Evolutionary conservation across 2,888 invertebrate species (phyloP), one percentile per base, ranked within the genome.

Genomic region (Octonoba sinensis): DNA sequence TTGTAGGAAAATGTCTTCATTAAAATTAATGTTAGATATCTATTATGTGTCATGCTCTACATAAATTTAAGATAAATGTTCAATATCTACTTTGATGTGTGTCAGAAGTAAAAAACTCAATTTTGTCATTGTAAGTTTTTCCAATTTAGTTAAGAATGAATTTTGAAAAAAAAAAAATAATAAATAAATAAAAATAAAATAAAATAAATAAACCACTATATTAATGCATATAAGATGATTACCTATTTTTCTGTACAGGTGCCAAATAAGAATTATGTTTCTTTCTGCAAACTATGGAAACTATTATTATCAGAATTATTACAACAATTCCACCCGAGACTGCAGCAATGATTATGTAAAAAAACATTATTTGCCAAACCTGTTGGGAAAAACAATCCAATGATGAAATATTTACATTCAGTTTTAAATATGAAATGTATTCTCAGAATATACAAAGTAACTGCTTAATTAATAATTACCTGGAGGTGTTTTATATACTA

Each of bases 401-500:
- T 36, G 36, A 11, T 36, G 27, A 20, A 60, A 3, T 20, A 60
- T 22, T 11, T n/a, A 60, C 22, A 16, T 60, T 60, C 16, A 60
- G 20, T 60, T 60, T 24, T 11, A 16, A 57, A 15, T n/a, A n/a
- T n/a, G n/a, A 18, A 18, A 20, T 60, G 20, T 60, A 12, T 16
- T 13, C 16, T 24, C 6, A 60, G 16, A 60, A 60, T 20, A 22
- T 16, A 15, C 22, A 22, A n/a, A 57, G 13, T 18, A 4, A 18
- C 12, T 20, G 20, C 6, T 57, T 22, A 22, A 22, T 57, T n/a
- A 57, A n/a, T 16, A 8, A 65, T 64, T 85, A 86, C 86, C 92
- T 86, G 90, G 90, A 0, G 92, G 92, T 0, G 89, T 89, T 73
- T 86, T 86, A 85, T 88, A 89, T 24, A 87, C 86, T 13, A 95